Percentiles rank a stretch among this genome's conserved stretches.
phyloP scores from a whole-genome alignment of 2,113 vertebrate species.

The Brachionichthys hirsutus region DNA sequence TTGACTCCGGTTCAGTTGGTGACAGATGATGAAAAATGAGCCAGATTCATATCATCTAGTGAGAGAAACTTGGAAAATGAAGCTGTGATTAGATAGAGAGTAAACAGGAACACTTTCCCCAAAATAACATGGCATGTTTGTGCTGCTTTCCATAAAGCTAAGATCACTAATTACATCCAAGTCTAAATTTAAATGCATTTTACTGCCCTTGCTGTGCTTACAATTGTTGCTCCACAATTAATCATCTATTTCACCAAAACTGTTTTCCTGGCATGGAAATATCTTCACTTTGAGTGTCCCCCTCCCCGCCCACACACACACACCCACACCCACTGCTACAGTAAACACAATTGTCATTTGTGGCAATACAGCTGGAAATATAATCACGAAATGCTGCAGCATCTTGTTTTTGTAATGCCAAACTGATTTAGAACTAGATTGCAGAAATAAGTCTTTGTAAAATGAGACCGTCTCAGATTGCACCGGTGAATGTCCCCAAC shows the following conservation, averaged over 20 bases:
- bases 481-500: too few relatives aligned
- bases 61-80: conserved; percentile 22
- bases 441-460: too few relatives aligned
- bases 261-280: background rate
- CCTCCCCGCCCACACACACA: too few relatives aligned
- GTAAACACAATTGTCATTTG: conserved; percentile 2
- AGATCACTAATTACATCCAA: background rate
- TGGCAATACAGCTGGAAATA: background rate
- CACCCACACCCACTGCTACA: conserved; percentile 14
- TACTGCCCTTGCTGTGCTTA: background rate
- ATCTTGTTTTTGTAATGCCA: too few relatives aligned
- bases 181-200: background rate
- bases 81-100: conserved; percentile 12
- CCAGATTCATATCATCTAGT: conserved; percentile 7
- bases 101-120: conserved; percentile 3
- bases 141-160: background rate
- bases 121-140: conserved; percentile 13
- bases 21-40: background rate
- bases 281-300: too few relatives aligned
- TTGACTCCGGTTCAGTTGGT: background rate
- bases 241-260: background rate
- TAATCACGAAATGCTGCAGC: conserved; percentile 9
- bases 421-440: too few relatives aligned
- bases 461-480: too few relatives aligned
- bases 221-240: background rate